Evolutionary conservation across 1,140 invertebrate species (phyloP), one percentile per base, ranked within the genome.

Genomic region (Zaprionus gabonicus): DNA sequence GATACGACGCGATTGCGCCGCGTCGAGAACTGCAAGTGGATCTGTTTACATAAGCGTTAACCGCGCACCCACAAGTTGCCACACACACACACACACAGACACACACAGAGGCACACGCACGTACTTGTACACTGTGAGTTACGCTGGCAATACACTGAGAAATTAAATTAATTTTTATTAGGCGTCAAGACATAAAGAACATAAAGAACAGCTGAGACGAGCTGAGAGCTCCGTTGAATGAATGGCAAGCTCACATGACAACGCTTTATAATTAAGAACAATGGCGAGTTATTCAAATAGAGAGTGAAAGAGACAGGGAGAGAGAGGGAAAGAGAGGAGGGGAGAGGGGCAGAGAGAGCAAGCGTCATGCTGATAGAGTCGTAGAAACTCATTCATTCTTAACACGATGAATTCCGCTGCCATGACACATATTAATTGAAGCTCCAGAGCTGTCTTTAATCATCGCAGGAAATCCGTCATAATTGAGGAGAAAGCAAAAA

Each of bases 151-250:
- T 64, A 62, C 63, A 80, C 41, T 72, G 60, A 71, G 68, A 90
- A 90, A 88, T 88, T 84, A 85, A 90, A 88, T 88, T 88, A 88
- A 88, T 84, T 88, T 88, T 88, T 88, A 88, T 88, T 90, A 88
- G 81, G 84, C 81, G 84, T 88, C 83, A 87, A 84, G 83, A 85
- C 81, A 75, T 75, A 75, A 75, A 75, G 71, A 74, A 74, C 71
- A 87, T 87, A 81, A 87, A 87, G 78, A 88, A 90, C 85, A 88
- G 84, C 83, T 84, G 78, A 87, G 81, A 66, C 71, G 66, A 59
- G 53, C 66, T 3, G 9, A 34, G 31, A 10, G 2, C 69, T 41
- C 64, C 67, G 58, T 31, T 71, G 76, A 86, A 88, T 87, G 84
- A 87, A 87, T 88, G 81, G 81, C 80, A 81, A 87, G 83, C 83